A percentile compares a stretch with the other conserved stretches of the same genome.
Evolutionary conservation across 2,797 vertebrate species (phyloP).

Genomic region (Gila robusta): DNA sequence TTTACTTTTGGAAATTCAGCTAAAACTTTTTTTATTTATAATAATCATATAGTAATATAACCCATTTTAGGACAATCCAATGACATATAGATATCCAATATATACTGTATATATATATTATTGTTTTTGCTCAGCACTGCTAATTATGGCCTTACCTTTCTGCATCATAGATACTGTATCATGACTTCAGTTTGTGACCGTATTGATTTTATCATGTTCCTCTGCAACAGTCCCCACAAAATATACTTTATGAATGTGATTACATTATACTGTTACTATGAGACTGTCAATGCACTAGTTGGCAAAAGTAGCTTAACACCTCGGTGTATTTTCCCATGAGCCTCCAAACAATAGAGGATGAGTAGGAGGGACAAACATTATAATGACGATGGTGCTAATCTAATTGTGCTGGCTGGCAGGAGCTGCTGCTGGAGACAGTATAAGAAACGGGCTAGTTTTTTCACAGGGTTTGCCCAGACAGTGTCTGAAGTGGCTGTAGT

Average conservation of each 20-base stretch:
- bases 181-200: conserved; percentile 20
- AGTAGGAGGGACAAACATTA: conserved; percentile 40
- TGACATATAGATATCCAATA: background rate
- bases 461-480: conserved; percentile 36
- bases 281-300: background rate
- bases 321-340: conserved; percentile 29
- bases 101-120: too few relatives aligned
- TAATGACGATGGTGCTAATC: conserved; percentile 50
- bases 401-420: conserved; percentile 48
- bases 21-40: background rate
- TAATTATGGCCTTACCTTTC: background rate
- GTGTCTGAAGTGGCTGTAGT: conserved; percentile 12
- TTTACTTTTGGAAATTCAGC: background rate
- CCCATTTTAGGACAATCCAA: background rate
- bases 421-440: conserved; percentile 26
- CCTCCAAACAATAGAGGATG: conserved; percentile 34
- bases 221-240: background rate
- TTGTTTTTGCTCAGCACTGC: background rate
- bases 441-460: conserved; percentile 21
- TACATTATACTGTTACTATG: conserved; percentile 5
- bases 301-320: conserved; percentile 14
- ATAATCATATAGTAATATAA: background rate
- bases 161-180: background rate
- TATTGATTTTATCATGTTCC: conserved; percentile 12
- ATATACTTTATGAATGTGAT: background rate